Evolutionary conservation across 2,797 vertebrate species (phyloP).

Genomic region (Lutra lutra): DNA sequence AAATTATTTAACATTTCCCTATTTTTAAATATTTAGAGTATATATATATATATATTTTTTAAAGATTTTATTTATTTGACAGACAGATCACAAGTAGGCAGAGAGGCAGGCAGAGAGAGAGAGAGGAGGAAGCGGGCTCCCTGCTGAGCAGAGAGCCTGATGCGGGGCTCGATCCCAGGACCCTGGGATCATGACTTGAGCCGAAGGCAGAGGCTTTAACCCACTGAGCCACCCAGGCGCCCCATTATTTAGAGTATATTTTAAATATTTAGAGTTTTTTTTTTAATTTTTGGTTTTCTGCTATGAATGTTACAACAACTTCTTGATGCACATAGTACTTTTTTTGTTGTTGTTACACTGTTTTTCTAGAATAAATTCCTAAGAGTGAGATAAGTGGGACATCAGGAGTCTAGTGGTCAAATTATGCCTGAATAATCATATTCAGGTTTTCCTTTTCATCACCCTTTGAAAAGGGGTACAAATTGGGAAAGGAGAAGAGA

Average conservation of each 20-base stretch:
- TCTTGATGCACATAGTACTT: background rate
- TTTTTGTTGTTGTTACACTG: background rate
- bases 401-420: background rate
- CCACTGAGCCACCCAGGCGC: too few relatives aligned
- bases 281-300: background rate
- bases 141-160: too few relatives aligned
- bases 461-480: background rate
- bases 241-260: background rate
- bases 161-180: too few relatives aligned
- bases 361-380: slow-evolving; percentile 15
- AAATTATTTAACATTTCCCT: slow-evolving; percentile 26
- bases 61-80: too few relatives aligned
- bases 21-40: background rate
- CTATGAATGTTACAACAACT: background rate
- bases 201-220: too few relatives aligned
- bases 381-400: background rate
- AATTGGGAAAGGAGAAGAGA: background rate
- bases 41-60: too few relatives aligned
- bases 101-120: too few relatives aligned
- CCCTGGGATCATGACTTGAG: too few relatives aligned
- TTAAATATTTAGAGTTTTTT: too few relatives aligned
- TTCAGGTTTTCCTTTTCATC: background rate
- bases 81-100: too few relatives aligned
- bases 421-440: background rate
- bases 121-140: too few relatives aligned